Conservation (phyloP, 2,888 invertebrate genomes). For the Quadroppia sp. region DNA sequence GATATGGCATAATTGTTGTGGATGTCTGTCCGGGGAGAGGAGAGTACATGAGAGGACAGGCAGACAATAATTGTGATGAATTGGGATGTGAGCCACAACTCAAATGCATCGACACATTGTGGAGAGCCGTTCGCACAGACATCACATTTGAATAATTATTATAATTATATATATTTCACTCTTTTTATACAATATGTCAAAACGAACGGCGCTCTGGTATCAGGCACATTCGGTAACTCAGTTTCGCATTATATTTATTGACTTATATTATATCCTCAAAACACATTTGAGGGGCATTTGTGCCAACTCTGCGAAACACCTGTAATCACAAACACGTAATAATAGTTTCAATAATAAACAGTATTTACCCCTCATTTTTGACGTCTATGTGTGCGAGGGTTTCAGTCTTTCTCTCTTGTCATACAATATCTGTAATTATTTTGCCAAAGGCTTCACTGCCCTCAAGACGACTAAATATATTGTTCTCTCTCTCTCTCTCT, state of each 20-base stretch:
- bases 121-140: background rate
- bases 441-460: conserved; percentile 26
- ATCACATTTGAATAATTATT: conserved; percentile 6
- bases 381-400: background rate
- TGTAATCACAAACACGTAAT: conserved; percentile 1
- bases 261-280: background rate
- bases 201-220: background rate
- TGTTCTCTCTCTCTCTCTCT: background rate
- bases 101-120: conserved; percentile 4
- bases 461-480: conserved; percentile 22
- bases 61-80: conserved; percentile 9
- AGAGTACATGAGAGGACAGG: background rate
- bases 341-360: too few relatives aligned
- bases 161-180: background rate
- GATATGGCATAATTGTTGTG: background rate
- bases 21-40: background rate
- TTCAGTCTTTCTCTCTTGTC: background rate
- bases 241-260: background rate
- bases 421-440: conserved; percentile 24
- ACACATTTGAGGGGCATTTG: background rate
- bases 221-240: background rate
- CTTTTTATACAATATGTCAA: too few relatives aligned
- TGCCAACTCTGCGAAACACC: background rate
- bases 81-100: background rate
- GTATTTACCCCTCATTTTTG: background rate